Evolutionary conservation across 2,113 vertebrate genomes (phyloP), one percentile per base, ranked within the genome.

Genomic region (Eolophus roseicapilla): DNA sequence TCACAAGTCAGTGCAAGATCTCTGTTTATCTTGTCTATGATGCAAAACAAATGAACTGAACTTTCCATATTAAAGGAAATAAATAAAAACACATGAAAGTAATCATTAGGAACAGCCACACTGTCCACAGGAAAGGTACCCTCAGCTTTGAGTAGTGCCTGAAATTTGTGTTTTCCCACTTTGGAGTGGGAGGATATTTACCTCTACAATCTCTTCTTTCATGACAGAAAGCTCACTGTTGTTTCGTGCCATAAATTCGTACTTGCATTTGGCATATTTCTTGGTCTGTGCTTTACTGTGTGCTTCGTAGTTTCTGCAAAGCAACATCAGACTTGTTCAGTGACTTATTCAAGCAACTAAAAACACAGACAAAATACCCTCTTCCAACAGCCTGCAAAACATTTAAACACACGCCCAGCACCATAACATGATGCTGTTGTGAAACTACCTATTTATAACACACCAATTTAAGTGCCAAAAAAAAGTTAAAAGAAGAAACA

Each of bases 131-230:
- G 17, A 82, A 82, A 70, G 27, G 39, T 7, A n/a, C 4, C 9
- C 63, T 82, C 35, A 65, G 47, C 21, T 82, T 44, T 75, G 33
- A 79, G n/a, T 2, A 37, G 27, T 17, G 68, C 15, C n/a, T 62
- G 35, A 64, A 71, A 76, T 73, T 7, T 3, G 0, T 33, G 24
- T 44, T 79, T 47, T 24, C 33, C 35, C 57, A 59, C 33, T 35
- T 13, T 41, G 41, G 13, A 41, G 57, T 33, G 21, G 24, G 21
- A 59, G 4, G 13, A 59, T 16, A 59, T 35, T 35, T 98, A 99
- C 99, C 99, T 99, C 99, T 33, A 99, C 98, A 2, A 99, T 94
- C 79, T 99, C 99, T 74, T 99, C 99, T 94, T 99, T 99, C 75
- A 98, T 62, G 43, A 99, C 98, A 1, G 99, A 99, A 74, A 99